A percentile compares a stretch with the other conserved stretches of the same genome.
Conservation (phyloP, 2,888 invertebrate genomes). For the Arge pagana region DNA sequence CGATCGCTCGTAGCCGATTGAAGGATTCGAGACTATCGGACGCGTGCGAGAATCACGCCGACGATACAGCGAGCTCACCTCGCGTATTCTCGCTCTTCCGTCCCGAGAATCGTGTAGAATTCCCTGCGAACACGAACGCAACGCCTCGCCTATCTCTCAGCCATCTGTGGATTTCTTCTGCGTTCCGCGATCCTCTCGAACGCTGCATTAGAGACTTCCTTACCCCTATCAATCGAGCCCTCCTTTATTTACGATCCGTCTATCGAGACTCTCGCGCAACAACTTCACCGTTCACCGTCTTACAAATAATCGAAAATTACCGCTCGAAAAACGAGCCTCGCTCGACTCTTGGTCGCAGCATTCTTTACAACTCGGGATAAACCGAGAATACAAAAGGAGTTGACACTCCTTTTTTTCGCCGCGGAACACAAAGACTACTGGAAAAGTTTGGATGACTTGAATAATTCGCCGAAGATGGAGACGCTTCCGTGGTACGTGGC, state of each 20-base stretch:
- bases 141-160: background rate
- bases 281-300: no score
- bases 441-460: no score
- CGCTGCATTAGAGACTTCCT: background rate
- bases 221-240: background rate
- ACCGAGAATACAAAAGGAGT: no score
- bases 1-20: background rate
- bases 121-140: no score
- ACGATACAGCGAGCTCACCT: constrained; percentile 7
- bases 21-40: constrained; percentile 11
- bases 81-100: constrained; percentile 16
- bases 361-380: no score
- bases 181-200: background rate
- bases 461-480: background rate
- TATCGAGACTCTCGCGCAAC: no score
- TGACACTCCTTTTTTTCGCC: no score
- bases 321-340: no score
- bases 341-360: no score
- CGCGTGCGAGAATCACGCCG: constrained; percentile 10
- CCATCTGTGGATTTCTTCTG: constrained; percentile 7
- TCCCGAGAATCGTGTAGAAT: constrained; percentile 27
- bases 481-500: background rate
- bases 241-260: background rate
- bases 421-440: no score
- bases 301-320: no score